These are phyloP conservation scores for Agrotis ipsilon DNA, from an alignment of 2,888 invertebrate genomes.

Conservation along the genomic window DNA sequence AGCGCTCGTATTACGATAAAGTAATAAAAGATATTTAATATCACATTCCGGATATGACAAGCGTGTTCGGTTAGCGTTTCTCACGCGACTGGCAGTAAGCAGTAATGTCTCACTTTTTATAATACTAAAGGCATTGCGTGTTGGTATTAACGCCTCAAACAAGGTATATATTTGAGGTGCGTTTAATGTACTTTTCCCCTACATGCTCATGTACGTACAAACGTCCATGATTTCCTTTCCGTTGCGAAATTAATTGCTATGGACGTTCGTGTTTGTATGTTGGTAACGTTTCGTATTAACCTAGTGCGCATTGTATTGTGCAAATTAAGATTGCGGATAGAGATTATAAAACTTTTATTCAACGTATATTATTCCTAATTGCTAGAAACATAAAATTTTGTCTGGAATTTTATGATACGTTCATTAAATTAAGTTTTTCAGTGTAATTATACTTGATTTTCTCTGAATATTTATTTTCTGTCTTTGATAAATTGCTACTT, in stretches of 20 bases:
- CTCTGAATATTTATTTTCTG: not conserved
- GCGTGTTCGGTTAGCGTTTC: slow-evolving; percentile 67
- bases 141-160: slow-evolving; percentile 67
- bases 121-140: slow-evolving; percentile 70
- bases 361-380: slow-evolving; percentile 31
- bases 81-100: slow-evolving; percentile 71
- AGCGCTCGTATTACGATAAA: slow-evolving; percentile 49
- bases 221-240: slow-evolving; percentile 74
- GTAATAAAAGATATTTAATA: slow-evolving; percentile 64
- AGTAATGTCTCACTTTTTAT: slow-evolving; percentile 69
- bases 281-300: slow-evolving; percentile 56
- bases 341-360: slow-evolving; percentile 48
- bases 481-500: no score
- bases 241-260: slow-evolving; percentile 72
- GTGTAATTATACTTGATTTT: slow-evolving; percentile 11
- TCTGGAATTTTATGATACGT: slow-evolving; percentile 34
- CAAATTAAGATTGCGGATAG: slow-evolving; percentile 50
- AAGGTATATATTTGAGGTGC: slow-evolving; percentile 69
- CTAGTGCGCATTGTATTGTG: slow-evolving; percentile 48
- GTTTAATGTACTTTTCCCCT: slow-evolving; percentile 71
- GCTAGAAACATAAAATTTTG: slow-evolving; percentile 18
- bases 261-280: slow-evolving; percentile 59
- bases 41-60: slow-evolving; percentile 67
- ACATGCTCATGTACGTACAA: slow-evolving; percentile 68
- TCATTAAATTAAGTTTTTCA: slow-evolving; percentile 6